Evolutionary conservation across 2,797 vertebrate genomes (phyloP).

Genomic region (Oryzias sinensis): DNA sequence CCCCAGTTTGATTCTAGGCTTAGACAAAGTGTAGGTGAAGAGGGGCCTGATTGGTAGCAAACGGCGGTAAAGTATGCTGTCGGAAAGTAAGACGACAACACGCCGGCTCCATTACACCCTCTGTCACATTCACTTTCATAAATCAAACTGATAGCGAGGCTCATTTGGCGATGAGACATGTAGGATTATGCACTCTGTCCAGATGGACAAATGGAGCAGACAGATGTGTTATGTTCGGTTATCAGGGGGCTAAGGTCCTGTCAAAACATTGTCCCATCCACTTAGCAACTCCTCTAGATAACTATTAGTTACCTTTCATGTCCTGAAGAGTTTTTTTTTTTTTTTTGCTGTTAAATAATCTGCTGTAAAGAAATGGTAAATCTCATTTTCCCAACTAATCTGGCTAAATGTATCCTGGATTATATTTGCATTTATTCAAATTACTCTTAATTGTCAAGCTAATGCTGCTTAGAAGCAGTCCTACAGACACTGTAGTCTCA

Average conservation of each 20-base stretch:
- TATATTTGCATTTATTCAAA: too few species aligned
- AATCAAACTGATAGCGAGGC: constrained; percentile 52
- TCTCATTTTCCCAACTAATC: too few species aligned
- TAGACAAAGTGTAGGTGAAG: constrained; percentile 22
- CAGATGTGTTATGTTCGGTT: constrained; percentile 68
- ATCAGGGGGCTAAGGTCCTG: constrained; percentile 57
- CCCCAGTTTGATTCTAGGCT: constrained; percentile 63
- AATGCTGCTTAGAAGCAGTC: too few species aligned
- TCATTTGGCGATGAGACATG: constrained; percentile 64
- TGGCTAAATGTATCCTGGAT: too few species aligned
- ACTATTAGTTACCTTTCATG: constrained; percentile 9
- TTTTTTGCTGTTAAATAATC: constrained; percentile 19
- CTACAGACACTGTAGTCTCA: too few species aligned
- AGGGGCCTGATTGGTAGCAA: constrained; percentile 31
- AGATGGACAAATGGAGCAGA: constrained; percentile 72
- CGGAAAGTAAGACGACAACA: constrained; percentile 59
- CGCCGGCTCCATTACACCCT: constrained; percentile 59
- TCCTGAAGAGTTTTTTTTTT: constrained; percentile 18
- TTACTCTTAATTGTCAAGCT: too few species aligned
- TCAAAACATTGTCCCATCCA: constrained; percentile 64
- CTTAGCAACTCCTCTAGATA: constrained; percentile 38
- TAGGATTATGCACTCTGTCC: constrained; percentile 65
- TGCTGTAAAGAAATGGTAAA: neutral
- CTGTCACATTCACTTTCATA: constrained; percentile 67
- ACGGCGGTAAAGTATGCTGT: constrained; percentile 38